A percentile compares a stretch with the other conserved stretches of the same genome.
These are phyloP conservation scores for Cricetomys ansorgei DNA, from an alignment of 2,113 vertebrate genomes.

Conservation along the genomic window DNA sequence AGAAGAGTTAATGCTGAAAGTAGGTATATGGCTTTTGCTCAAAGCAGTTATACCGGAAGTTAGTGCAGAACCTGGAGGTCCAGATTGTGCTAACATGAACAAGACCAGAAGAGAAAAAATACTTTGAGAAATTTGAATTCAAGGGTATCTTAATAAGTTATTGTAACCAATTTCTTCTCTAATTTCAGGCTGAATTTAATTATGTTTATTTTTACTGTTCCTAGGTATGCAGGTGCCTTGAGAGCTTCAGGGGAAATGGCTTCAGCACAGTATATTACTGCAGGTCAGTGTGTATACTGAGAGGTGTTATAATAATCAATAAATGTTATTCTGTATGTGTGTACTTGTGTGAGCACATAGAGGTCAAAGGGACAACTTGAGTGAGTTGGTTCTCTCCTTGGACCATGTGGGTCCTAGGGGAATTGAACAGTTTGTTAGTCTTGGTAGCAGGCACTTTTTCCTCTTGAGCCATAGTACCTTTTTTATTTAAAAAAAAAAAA, in stretches of 20 bases:
- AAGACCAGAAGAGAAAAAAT: constrained; percentile 35
- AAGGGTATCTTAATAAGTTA: neutral
- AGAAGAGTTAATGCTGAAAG: neutral
- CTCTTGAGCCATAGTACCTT: neutral
- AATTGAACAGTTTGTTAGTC: neutral
- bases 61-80: neutral
- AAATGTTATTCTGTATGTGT: neutral
- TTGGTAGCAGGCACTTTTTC: neutral
- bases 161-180: constrained; percentile 29
- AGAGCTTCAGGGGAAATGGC: constrained; percentile 96
- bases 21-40: neutral
- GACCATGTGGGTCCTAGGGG: neutral
- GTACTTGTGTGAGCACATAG: neutral
- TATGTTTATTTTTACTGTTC: constrained; percentile 54
- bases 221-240: constrained; percentile 95
- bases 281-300: constrained; percentile 89
- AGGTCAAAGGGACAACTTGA: neutral
- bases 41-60: neutral
- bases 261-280: constrained; percentile 98
- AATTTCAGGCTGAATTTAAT: constrained; percentile 52
- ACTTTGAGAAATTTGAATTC: neutral
- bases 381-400: neutral
- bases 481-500: neutral
- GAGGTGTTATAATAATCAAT: neutral
- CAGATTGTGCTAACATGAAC: neutral